These are phyloP conservation scores for Trichonephila inaurata DNA, from an alignment of 1,140 invertebrate genomes.

Conservation along the genomic window DNA sequence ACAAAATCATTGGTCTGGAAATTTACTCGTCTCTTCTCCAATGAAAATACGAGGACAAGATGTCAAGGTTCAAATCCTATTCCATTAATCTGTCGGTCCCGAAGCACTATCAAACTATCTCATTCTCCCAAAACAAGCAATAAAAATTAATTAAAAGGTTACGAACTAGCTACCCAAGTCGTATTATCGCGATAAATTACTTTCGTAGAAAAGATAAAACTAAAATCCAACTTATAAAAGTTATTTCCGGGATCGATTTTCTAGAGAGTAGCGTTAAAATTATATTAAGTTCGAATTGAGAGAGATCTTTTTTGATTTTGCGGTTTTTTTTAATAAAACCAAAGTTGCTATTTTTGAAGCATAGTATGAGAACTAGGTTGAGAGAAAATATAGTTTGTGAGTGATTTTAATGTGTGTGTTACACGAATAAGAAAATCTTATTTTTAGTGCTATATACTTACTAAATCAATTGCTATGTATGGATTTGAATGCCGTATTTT, in stretches of 20 bases:
- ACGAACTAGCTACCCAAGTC: conserved; percentile 50
- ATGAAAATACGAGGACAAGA: neutral
- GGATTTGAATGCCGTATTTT: too few relatives aligned
- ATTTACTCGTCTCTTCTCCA: neutral
- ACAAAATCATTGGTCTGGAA: conserved; percentile 10
- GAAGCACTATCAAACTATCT: conserved; percentile 52
- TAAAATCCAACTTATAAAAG: conserved; percentile 62
- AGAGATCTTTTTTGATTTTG: neutral
- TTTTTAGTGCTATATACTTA: too few relatives aligned
- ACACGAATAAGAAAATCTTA: too few relatives aligned
- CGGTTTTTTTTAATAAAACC: neutral
- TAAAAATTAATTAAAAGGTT: conserved; percentile 71
- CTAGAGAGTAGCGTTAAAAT: neutral
- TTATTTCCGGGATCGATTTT: neutral
- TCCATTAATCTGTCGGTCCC: conserved; percentile 34
- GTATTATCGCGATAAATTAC: conserved; percentile 69
- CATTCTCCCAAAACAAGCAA: conserved; percentile 12
- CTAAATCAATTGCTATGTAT: too few relatives aligned
- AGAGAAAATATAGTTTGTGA: neutral
- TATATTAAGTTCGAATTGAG: neutral
- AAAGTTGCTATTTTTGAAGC: neutral
- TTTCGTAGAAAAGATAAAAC: conserved; percentile 58
- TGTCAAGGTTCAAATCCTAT: conserved; percentile 13
- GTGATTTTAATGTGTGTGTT: neutral
- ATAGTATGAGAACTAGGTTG: neutral